Conservation (phyloP, 2,888 invertebrate genomes). For the Metopia argyrocephala region DNA sequence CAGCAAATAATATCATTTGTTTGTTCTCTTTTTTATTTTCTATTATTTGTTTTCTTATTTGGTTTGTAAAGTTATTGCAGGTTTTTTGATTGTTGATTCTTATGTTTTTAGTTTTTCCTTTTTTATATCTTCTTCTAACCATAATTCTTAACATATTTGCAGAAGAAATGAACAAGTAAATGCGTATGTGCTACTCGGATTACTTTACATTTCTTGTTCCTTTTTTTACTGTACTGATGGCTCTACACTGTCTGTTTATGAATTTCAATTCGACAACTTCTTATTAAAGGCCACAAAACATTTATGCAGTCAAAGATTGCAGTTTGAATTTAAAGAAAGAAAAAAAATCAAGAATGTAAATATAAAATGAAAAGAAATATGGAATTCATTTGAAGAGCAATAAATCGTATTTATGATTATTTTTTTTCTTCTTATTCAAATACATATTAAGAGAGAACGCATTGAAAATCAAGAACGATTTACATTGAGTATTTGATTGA, state of each 20-base stretch:
- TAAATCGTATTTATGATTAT: constrained; percentile 59
- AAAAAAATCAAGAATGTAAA: neutral
- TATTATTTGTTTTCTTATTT: neutral
- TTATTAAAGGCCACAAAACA: constrained; percentile 43
- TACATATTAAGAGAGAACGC: neutral
- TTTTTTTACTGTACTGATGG: neutral
- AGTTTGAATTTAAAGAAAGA: neutral
- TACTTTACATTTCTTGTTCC: neutral
- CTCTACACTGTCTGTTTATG: constrained; percentile 23
- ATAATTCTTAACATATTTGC: constrained; percentile 6
- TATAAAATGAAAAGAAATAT: constrained; percentile 6
- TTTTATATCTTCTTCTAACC: neutral
- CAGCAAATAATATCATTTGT: constrained; percentile 3
- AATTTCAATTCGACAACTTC: constrained; percentile 41
- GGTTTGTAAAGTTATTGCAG: neutral
- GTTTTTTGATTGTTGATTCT: neutral
- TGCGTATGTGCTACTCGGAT: neutral
- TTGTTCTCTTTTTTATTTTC: neutral
- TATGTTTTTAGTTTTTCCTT: no score
- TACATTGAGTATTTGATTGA: neutral
- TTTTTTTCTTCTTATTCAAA: neutral
- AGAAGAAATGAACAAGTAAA: neutral
- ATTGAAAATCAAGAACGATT: constrained; percentile 2
- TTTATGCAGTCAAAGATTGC: neutral
- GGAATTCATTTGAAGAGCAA: constrained; percentile 39